Percentiles rank a stretch among this genome's conserved stretches.
Conservation (phyloP, 2,797 vertebrate species). For the Muraenolepis orangiensis region DNA sequence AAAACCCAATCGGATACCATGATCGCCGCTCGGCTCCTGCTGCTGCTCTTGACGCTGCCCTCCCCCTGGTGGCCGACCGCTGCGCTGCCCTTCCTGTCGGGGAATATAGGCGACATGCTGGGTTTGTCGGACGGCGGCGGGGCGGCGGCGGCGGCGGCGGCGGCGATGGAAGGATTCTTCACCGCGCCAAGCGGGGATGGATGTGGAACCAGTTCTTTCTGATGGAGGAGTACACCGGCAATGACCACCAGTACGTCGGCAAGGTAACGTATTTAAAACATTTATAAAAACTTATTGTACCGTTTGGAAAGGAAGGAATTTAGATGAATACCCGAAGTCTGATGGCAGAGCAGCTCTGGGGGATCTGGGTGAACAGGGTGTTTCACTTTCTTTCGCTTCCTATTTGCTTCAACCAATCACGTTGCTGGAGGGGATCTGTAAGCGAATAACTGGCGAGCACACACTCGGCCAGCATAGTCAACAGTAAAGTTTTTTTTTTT, state of each 20-base stretch:
- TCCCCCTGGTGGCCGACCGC: slow-evolving; percentile 59
- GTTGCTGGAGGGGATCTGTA: no score
- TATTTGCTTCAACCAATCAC: not conserved
- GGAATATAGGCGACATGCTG: slow-evolving; percentile 71
- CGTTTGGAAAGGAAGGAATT: not conserved
- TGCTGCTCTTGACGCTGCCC: slow-evolving; percentile 64
- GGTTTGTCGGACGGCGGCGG: slow-evolving; percentile 64
- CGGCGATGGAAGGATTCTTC: slow-evolving; percentile 73
- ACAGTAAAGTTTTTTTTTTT: no score
- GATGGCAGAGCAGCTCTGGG: not conserved
- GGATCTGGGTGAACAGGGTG: not conserved
- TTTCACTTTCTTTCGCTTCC: not conserved
- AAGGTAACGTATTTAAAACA: slow-evolving; percentile 81
- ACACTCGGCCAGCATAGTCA: no score
- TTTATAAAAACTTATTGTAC: not conserved
- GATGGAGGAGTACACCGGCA: slow-evolving; percentile 93
- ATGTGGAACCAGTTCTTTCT: slow-evolving; percentile 99
- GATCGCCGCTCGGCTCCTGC: slow-evolving; percentile 65
- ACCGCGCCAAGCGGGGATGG: slow-evolving; percentile 94
- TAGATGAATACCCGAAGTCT: not conserved
- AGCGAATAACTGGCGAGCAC: no score
- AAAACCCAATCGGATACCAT: slow-evolving; percentile 72
- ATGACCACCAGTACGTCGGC: slow-evolving; percentile 95
- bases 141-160: no score
- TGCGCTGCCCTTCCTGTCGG: slow-evolving; percentile 67